A percentile compares a stretch with the other conserved stretches of the same genome.
Conservation (phyloP, 1,140 invertebrate species). For the Papilio machaon region DNA sequence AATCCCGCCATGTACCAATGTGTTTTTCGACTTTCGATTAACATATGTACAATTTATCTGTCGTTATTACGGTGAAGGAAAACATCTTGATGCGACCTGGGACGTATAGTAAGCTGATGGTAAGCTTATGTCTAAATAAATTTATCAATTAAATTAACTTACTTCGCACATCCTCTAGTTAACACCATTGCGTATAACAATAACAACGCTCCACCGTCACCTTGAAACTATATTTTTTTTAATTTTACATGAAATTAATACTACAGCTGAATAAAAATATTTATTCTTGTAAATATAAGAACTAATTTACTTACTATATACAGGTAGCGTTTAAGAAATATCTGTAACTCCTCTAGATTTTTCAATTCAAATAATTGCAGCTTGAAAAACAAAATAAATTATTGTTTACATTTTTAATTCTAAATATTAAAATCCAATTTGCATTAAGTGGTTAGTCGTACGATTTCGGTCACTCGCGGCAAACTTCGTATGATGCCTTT, state of each 20-base stretch:
- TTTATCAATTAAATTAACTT: slow-evolving; percentile 38
- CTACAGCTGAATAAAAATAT: not conserved
- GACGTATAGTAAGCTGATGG: no score
- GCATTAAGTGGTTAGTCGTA: no score
- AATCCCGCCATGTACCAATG: no score
- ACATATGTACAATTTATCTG: no score
- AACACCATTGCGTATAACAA: slow-evolving; percentile 89
- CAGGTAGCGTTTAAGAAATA: slow-evolving; percentile 88
- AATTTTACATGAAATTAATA: not conserved
- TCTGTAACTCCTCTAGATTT: slow-evolving; percentile 86
- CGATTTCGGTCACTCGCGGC: no score
- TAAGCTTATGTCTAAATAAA: not conserved
- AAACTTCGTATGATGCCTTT: no score
- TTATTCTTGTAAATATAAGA: not conserved
- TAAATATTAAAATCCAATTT: slow-evolving; percentile 20
- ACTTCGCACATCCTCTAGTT: slow-evolving; percentile 84
- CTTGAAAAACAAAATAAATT: slow-evolving; percentile 76
- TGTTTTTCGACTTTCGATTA: no score
- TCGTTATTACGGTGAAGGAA: no score
- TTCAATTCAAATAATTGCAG: slow-evolving; percentile 89
- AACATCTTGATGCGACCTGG: no score
- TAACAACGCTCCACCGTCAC: slow-evolving; percentile 87
- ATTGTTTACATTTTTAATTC: slow-evolving; percentile 14
- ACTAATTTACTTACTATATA: slow-evolving; percentile 85
- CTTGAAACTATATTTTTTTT: slow-evolving; percentile 85